Conservation (phyloP, 2,797 vertebrate species). For the Choloepus didactylus region DNA sequence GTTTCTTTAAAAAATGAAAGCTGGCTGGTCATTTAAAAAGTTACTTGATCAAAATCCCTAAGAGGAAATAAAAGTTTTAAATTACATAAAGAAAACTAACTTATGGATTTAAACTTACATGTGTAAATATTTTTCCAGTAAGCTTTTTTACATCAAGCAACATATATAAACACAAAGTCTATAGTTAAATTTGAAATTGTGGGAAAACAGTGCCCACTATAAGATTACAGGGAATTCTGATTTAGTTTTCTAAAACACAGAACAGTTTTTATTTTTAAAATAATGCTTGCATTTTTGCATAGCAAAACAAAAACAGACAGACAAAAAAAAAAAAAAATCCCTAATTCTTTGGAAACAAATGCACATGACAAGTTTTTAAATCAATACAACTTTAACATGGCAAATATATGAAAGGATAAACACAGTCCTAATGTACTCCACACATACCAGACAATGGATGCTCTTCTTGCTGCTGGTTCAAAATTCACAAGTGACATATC, state of each 20-base stretch:
- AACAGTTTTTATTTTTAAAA: conserved; percentile 56
- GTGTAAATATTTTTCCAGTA: conserved; percentile 28
- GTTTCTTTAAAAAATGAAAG: neutral
- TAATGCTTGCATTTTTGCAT: neutral
- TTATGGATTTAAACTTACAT: neutral
- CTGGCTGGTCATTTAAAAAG: neutral
- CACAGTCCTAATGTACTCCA: conserved; percentile 73
- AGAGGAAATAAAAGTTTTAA: neutral
- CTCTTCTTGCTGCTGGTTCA: conserved; percentile 98
- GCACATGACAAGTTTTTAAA: conserved; percentile 38
- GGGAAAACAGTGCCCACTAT: neutral
- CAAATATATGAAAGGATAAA: conserved; percentile 30
- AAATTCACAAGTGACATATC: conserved; percentile 99
- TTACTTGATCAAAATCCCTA: neutral
- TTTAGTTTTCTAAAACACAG: conserved; percentile 35
- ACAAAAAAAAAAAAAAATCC: conserved; percentile 42
- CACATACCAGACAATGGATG: conserved; percentile 99
- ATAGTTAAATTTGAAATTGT: conserved; percentile 32
- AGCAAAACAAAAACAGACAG: neutral
- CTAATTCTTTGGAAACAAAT: conserved; percentile 46
- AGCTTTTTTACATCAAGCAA: neutral
- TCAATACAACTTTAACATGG: neutral
- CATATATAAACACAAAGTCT: neutral
- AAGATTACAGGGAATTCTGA: neutral
- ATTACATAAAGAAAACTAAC: conserved; percentile 10